phyloP scores from a whole-genome alignment of 2,888 invertebrate genomes.

The Falcaria lacertinaria region DNA sequence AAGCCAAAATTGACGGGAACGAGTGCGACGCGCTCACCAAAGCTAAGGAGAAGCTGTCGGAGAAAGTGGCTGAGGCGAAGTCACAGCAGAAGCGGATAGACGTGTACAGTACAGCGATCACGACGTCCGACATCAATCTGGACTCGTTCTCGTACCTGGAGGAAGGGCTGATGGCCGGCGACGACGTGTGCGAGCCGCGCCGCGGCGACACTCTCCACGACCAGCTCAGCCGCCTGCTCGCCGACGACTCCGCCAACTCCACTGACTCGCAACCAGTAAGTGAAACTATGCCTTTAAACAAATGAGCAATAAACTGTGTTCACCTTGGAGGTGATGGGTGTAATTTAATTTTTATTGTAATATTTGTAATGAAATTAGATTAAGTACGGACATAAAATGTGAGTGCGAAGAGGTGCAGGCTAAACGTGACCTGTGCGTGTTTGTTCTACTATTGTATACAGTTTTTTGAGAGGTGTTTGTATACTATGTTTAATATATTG shows the following conservation, averaged over 20 bases:
- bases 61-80: slow-evolving; percentile 65
- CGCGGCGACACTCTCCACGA: slow-evolving; percentile 26
- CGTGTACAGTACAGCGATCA: slow-evolving; percentile 76
- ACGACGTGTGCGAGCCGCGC: slow-evolving; percentile 58
- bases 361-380: slow-evolving; percentile 37
- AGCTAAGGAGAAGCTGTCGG: slow-evolving; percentile 64
- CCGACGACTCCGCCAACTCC: slow-evolving; percentile 56
- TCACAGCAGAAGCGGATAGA: slow-evolving; percentile 72
- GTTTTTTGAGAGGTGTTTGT: slow-evolving; percentile 32
- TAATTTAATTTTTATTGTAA: slow-evolving; percentile 12
- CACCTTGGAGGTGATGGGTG: slow-evolving; percentile 29
- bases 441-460: slow-evolving; percentile 28
- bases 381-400: slow-evolving; percentile 45
- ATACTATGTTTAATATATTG: slow-evolving; percentile 21
- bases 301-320: slow-evolving; percentile 55
- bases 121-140: slow-evolving; percentile 72
- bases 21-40: slow-evolving; percentile 65
- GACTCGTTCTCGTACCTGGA: slow-evolving; percentile 76
- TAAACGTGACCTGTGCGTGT: slow-evolving; percentile 28
- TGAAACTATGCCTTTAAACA: slow-evolving; percentile 61
- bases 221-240: slow-evolving; percentile 57
- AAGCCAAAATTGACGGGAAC: slow-evolving; percentile 47
- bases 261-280: slow-evolving; percentile 61
- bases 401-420: slow-evolving; percentile 34
- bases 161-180: slow-evolving; percentile 67